These are phyloP conservation scores for Pyrocephalus nanus DNA, from an alignment of 2,797 vertebrate genomes.

Conservation along the genomic window DNA sequence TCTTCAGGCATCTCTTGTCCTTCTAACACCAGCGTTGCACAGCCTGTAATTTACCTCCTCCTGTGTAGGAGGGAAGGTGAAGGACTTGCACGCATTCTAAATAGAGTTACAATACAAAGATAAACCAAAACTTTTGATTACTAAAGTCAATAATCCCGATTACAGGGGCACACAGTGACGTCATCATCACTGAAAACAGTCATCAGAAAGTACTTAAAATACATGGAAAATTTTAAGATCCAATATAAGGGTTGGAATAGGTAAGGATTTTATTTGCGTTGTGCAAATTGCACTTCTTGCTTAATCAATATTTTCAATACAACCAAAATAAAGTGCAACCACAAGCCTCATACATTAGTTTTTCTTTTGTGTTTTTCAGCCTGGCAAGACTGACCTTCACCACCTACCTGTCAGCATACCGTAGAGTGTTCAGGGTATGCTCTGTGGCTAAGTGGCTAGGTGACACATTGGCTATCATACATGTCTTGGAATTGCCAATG, in stretches of 20 bases:
- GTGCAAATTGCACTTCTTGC: background rate
- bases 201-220: background rate
- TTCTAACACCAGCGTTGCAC: background rate
- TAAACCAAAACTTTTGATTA: background rate
- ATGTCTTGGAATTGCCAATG: constrained; percentile 90
- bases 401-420: constrained; percentile 90
- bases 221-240: background rate
- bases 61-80: background rate
- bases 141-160: background rate
- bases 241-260: background rate
- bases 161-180: background rate
- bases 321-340: background rate
- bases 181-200: background rate
- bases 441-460: constrained; percentile 87
- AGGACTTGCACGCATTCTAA: background rate
- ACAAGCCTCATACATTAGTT: background rate
- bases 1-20: background rate
- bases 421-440: constrained; percentile 90
- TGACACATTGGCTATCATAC: constrained; percentile 94
- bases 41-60: background rate
- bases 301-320: background rate
- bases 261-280: background rate
- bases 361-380: background rate
- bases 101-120: background rate
- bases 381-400: background rate